Evolutionary conservation across 2,888 invertebrate genomes (phyloP).

Genomic region (Chesias legatella): DNA sequence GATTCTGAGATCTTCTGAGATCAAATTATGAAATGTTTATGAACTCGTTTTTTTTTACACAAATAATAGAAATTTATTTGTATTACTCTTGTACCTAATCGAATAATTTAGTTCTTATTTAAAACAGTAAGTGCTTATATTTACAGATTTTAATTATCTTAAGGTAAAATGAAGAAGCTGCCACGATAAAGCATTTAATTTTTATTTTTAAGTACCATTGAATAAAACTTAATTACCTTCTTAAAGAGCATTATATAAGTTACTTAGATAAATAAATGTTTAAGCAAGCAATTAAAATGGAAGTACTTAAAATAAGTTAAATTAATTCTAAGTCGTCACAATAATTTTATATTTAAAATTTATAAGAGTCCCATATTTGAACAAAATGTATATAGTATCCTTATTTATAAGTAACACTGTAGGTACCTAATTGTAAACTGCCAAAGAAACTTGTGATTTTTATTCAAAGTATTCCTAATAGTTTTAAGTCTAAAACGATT

Average conservation of each 20-base stretch:
- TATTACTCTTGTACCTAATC: neutral
- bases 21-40: no score
- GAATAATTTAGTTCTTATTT: neutral
- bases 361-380: conserved; percentile 65
- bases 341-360: conserved; percentile 40
- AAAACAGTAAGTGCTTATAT: neutral
- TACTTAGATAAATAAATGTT: no score
- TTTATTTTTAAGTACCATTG: conserved; percentile 6
- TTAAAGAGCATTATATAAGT: no score
- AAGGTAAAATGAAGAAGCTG: conserved; percentile 11
- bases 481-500: conserved; percentile 1
- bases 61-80: conserved; percentile 1
- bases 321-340: conserved; percentile 52
- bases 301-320: conserved; percentile 38
- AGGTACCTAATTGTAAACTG: conserved; percentile 1
- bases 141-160: neutral
- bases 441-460: conserved; percentile 18
- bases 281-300: no score
- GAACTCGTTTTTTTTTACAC: no score
- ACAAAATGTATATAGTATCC: conserved; percentile 66
- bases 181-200: conserved; percentile 28
- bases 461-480: conserved; percentile 16
- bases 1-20: no score
- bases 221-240: neutral
- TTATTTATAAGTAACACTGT: conserved; percentile 31